phyloP scores from a whole-genome alignment of 2,888 invertebrate genomes.

The Silvanus unidentatus region DNA sequence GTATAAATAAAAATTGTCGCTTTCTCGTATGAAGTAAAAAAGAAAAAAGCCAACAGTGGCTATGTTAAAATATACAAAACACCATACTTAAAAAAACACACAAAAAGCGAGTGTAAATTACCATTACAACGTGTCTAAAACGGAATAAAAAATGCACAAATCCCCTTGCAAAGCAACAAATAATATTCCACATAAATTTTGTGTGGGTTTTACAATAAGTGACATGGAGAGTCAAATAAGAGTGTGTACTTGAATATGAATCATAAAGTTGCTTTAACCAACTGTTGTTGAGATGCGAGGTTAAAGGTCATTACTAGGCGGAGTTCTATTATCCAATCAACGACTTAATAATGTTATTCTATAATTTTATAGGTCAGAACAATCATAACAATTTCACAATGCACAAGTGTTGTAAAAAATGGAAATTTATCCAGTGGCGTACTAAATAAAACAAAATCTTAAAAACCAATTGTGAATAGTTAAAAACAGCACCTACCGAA shows the following conservation, averaged over 20 bases:
- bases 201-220: background rate
- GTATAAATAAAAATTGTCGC: too few relatives aligned
- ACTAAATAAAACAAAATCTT: too few relatives aligned
- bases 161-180: background rate
- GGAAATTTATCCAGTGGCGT: too few relatives aligned
- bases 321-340: conserved; percentile 26
- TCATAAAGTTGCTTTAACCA: conserved; percentile 1
- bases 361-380: conserved; percentile 23
- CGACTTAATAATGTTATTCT: conserved; percentile 17
- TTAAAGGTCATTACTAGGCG: conserved; percentile 7
- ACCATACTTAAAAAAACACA: too few relatives aligned
- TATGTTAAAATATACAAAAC: too few relatives aligned
- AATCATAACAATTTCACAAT: conserved; percentile 4
- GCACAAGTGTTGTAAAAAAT: too few relatives aligned
- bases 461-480: too few relatives aligned
- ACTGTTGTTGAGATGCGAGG: conserved; percentile 5
- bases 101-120: too few relatives aligned
- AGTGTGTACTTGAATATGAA: background rate
- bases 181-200: background rate
- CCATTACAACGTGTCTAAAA: too few relatives aligned
- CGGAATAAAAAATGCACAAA: background rate
- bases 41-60: too few relatives aligned
- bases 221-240: background rate
- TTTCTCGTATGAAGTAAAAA: too few relatives aligned
- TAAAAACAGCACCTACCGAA: background rate